Conservation (phyloP, 2,797 vertebrate species). For the Loriculus beryllinus region DNA sequence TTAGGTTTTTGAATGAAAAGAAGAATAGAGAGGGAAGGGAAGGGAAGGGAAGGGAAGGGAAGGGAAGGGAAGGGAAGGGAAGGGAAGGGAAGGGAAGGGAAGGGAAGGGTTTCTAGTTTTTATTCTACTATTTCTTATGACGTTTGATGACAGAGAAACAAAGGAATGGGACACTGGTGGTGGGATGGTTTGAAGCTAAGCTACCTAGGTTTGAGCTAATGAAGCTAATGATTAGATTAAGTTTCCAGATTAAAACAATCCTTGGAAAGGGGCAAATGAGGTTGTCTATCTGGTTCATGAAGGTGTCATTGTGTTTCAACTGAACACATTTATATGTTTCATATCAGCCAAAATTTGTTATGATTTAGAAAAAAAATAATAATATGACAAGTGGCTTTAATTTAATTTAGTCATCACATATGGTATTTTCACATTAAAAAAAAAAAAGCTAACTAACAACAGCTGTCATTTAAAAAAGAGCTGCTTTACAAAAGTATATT, state of each 20-base stretch:
- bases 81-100: too few relatives aligned
- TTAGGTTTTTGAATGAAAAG: not conserved
- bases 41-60: too few relatives aligned
- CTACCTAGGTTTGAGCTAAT: not conserved
- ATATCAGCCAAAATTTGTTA: not conserved
- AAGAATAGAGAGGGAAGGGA: not conserved
- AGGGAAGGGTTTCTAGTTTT: not conserved
- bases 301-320: not conserved
- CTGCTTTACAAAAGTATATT: not conserved
- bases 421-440: conserved; percentile 18
- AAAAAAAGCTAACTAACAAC: conserved; percentile 43
- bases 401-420: conserved; percentile 25
- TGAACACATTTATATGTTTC: not conserved
- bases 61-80: too few relatives aligned
- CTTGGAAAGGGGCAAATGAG: not conserved
- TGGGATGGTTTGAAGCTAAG: not conserved
- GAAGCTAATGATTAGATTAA: not conserved
- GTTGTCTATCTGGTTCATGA: not conserved
- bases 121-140: not conserved
- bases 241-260: not conserved
- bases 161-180: not conserved
- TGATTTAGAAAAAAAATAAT: not conserved
- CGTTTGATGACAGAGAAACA: not conserved
- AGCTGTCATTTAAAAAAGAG: conserved; percentile 28
- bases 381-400: conserved; percentile 23